These are phyloP conservation scores for Engystomops pustulosus DNA, from an alignment of 2,113 vertebrate genomes.

Conservation along the genomic window DNA sequence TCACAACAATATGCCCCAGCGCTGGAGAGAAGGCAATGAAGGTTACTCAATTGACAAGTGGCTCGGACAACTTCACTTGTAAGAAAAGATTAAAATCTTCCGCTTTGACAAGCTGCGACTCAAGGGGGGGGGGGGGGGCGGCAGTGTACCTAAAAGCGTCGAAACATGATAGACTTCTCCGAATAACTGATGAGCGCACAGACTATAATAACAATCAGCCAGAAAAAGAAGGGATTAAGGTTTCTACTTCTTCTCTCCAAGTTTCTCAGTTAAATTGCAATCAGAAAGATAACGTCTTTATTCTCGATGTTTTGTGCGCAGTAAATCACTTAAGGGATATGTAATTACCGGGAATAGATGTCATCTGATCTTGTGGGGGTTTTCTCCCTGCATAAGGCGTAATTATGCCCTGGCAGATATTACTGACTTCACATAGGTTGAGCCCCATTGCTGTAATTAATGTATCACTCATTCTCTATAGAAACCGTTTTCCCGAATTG, in stretches of 20 bases:
- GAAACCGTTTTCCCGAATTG: neutral
- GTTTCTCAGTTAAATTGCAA: conserved; percentile 31
- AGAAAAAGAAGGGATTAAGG: neutral
- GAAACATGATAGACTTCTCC: neutral
- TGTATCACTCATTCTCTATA: conserved; percentile 8
- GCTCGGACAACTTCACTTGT: neutral
- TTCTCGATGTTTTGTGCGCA: conserved; percentile 1
- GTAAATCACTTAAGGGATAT: conserved; percentile 24
- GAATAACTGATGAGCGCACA: neutral
- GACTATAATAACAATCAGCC: neutral
- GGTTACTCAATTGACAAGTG: neutral
- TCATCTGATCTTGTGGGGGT: conserved; percentile 40
- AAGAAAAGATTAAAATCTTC: neutral
- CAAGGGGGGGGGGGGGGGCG: neutral
- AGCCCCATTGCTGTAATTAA: neutral
- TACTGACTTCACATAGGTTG: conserved; percentile 2
- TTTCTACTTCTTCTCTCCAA: neutral
- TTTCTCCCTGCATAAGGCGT: conserved; percentile 4
- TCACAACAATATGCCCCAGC: neutral
- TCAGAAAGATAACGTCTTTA: neutral
- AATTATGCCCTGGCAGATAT: conserved; percentile 38
- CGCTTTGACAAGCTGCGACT: neutral
- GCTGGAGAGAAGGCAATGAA: neutral
- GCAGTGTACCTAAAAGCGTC: neutral
- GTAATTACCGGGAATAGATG: conserved; percentile 38